Base-by-base conservation (phyloP, 2,888 invertebrate genomes). In the Ischnura elegans region DNA sequence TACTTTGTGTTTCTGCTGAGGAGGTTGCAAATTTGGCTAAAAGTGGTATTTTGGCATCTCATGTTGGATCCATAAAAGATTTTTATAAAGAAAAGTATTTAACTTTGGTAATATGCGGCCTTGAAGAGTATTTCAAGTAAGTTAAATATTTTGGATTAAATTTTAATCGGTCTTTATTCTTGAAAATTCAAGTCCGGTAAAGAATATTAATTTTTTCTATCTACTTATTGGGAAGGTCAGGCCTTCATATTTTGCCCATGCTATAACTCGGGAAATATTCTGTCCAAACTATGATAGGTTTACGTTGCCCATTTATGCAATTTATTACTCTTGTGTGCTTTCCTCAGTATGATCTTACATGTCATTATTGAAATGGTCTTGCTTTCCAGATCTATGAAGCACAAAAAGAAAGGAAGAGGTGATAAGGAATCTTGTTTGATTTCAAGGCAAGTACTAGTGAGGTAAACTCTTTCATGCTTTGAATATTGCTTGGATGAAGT, bases 101-200 rank as follows among this genome's bases (percentile, higher is more conserved):
- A 16, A 96, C 96, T 0, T 94, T 97, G 0, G 95, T 96, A 0
- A 94, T 96, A 21, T 96, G 96, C 94, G 96, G 96, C 1, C 95
- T 95, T 19, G 95, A 96, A 84, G 95, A 96, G 10, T 96, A 96
- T 94, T 96, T 96, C 94, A 96, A 96, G 97, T 96, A 94, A 95
- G 95, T 95, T 66, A 8, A 66, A 87, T 36, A 87, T 45, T 2
- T 86, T 76, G 86, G n/a, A 93, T 25, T 94, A 85, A n/a, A 55
- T 66, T 76, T 76, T 16, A 36, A 76, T 76, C 2, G 36, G 36
- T 29, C n/a, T n/a, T n/a, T n/a, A n/a, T n/a, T n/a, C n/a, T n/a
- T n/a, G n/a, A n/a, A n/a, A n/a, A n/a, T n/a, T n/a, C n/a, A n/a
- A n/a, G n/a, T n/a, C n/a, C n/a, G n/a, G n/a, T n/a, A n/a, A n/a